Base-by-base conservation (phyloP, 2,113 vertebrate species). In the Podilymbus podiceps region DNA sequence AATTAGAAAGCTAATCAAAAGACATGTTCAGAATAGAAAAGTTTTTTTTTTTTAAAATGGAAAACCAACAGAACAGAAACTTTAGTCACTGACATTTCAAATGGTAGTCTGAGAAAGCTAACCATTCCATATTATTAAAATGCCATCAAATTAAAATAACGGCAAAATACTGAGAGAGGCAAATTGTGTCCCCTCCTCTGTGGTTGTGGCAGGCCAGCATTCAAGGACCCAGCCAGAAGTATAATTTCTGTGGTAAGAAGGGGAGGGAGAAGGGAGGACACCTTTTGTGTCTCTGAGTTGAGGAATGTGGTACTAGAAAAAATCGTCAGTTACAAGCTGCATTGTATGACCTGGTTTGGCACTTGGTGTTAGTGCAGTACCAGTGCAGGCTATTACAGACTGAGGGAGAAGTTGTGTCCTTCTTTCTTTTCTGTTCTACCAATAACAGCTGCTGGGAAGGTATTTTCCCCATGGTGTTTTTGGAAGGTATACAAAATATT, bases 401-500 rank as follows among this genome's bases (percentile, higher is more conserved):
- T 6, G 30, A 62, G 40, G 63, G 63, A 86, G 88, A 73, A 52
- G 33, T 42, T 64, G 30, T 40, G 86, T 72, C 49, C 24, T 87
- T n/a, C 73, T 69, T 78, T 40, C 28, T n/a, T 38, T 2, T 75
- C 49, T 81, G 56, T 69, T 73, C 24, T 68, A 68, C 73, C 44
- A 72, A 6, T 60, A 84, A 53, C 92, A 95, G 92, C 88, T 97
- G 92, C 56, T 92, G 72, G 59, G 62, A 90, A 68, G 79, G 64
- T 90, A 68, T 92, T 96, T 94, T 84, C 80, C 49, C 27, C 28
- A 1, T 38, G 58, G 68, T 76, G 53, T 76, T 96, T 90, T 69
- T 77, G 64, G 91, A 96, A 95, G 49, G 62, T 89, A 95, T 81
- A 93, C 90, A 95, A 95, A 93, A 92, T 90, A 97, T 92, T 93